Evolutionary conservation across 2,797 vertebrate genomes (phyloP).

Genomic region (Aplochiton taeniatus): DNA sequence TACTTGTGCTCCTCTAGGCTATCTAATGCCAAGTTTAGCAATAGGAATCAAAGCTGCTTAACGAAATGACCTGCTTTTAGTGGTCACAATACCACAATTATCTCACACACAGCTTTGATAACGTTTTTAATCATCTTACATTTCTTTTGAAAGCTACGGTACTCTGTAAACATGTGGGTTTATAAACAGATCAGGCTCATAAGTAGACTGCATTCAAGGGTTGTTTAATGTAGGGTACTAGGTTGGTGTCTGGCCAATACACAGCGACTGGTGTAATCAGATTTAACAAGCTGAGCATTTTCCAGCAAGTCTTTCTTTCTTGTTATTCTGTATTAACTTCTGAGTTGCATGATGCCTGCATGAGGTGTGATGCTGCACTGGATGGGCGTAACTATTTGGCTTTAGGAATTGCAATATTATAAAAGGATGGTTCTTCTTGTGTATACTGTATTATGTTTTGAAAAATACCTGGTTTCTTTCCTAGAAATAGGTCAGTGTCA

Average conservation of each 20-base stretch:
- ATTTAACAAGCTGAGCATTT: constrained; percentile 44
- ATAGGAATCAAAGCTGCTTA: constrained; percentile 53
- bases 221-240: constrained; percentile 47
- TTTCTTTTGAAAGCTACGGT: too few relatives aligned
- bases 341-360: not conserved
- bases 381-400: not conserved
- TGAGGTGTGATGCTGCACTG: not conserved
- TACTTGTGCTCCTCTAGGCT: constrained; percentile 1
- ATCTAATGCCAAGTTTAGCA: constrained; percentile 33
- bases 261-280: constrained; percentile 49
- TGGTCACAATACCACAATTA: constrained; percentile 7
- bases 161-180: too few relatives aligned
- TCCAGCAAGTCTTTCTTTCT: constrained; percentile 4
- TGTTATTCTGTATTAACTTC: not conserved
- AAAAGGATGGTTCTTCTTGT: too few relatives aligned
- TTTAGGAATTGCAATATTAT: too few relatives aligned
- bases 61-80: constrained; percentile 32
- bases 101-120: not conserved
- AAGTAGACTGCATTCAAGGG: not conserved
- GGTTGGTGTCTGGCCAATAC: constrained; percentile 49
- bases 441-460: too few relatives aligned
- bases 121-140: too few relatives aligned
- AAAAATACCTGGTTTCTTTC: too few relatives aligned
- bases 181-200: not conserved
- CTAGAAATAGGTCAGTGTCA: not conserved